Evolutionary conservation across 2,797 vertebrate genomes (phyloP).

Genomic region (Cirrhinus mrigala): DNA sequence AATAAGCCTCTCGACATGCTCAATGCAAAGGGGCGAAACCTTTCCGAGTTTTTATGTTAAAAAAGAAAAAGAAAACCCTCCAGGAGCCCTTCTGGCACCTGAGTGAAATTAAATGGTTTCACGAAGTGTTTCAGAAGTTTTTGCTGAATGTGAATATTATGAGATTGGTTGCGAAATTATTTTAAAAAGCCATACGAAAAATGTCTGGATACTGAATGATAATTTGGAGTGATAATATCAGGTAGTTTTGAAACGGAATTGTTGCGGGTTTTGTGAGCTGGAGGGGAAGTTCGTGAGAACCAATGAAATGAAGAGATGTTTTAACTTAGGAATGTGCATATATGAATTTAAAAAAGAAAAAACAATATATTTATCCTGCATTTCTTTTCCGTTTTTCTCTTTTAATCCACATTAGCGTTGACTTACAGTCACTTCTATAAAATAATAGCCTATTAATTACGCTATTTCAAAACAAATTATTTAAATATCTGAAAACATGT

Average conservation of each 20-base stretch:
- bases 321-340: neutral
- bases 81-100: constrained; percentile 28
- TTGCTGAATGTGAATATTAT: neutral
- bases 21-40: constrained; percentile 61
- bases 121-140: neutral
- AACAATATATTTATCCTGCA: neutral
- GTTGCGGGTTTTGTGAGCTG: constrained; percentile 37
- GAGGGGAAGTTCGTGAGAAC: constrained; percentile 20
- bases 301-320: constrained; percentile 21
- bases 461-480: neutral
- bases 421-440: neutral
- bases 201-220: constrained; percentile 27
- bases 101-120: constrained; percentile 11
- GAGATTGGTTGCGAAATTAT: neutral
- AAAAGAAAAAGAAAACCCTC: neutral
- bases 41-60: constrained; percentile 53
- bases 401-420: neutral
- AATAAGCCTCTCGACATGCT: constrained; percentile 66
- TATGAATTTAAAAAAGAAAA: neutral
- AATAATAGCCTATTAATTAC: neutral
- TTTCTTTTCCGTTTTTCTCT: neutral
- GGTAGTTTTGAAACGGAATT: constrained; percentile 49
- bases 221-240: constrained; percentile 43
- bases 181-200: neutral
- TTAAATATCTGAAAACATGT: neutral